These are phyloP conservation scores for Callipepla californica DNA, from an alignment of 2,113 vertebrate genomes.

Conservation along the genomic window DNA sequence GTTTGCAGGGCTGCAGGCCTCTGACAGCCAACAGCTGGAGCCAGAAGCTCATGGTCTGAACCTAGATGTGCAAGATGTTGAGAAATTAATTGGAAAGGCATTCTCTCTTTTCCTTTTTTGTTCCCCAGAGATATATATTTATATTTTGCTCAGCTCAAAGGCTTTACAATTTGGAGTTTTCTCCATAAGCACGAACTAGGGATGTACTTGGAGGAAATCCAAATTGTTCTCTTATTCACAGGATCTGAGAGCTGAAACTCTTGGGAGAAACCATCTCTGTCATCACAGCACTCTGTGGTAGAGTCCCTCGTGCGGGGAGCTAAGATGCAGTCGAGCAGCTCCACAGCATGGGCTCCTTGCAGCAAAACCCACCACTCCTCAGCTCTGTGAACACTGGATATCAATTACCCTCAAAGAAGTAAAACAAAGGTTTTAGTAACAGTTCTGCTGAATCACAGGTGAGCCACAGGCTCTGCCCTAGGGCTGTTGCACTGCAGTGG, in stretches of 20 bases:
- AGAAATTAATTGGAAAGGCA: slow-evolving; percentile 33
- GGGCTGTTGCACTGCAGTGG: not conserved
- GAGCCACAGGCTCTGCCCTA: not conserved
- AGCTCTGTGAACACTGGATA: not conserved
- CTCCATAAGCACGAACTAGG: not conserved
- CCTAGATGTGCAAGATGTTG: not conserved
- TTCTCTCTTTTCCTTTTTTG: not conserved
- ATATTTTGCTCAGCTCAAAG: slow-evolving; percentile 27
- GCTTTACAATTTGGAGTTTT: slow-evolving; percentile 8
- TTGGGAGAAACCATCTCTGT: not conserved
- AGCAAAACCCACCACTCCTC: not conserved
- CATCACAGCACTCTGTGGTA: not conserved
- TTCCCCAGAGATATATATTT: not conserved
- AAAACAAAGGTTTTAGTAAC: not conserved
- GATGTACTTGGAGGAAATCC: slow-evolving; percentile 47
- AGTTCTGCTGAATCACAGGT: not conserved
- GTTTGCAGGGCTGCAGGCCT: not conserved
- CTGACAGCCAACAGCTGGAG: not conserved
- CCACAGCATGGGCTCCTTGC: fast-evolving
- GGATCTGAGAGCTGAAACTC: not conserved
- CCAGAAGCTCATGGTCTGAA: not conserved
- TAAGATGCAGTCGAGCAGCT: not conserved
- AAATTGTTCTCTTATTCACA: slow-evolving; percentile 10
- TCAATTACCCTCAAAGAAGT: not conserved
- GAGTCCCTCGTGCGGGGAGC: not conserved